These are phyloP conservation scores for Stenodema calcarata DNA, from an alignment of 2,888 invertebrate species.

Conservation along the genomic window DNA sequence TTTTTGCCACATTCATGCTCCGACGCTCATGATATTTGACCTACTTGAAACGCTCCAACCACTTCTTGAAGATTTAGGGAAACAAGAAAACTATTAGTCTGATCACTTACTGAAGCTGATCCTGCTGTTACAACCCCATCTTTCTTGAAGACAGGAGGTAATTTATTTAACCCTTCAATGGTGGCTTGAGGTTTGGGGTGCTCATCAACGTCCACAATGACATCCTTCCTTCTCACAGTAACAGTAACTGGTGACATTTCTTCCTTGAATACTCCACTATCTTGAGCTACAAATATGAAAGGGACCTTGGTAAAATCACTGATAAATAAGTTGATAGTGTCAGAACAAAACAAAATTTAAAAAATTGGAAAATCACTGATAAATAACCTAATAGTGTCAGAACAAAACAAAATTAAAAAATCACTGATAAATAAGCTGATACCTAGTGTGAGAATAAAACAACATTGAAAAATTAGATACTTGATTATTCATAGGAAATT, in stretches of 20 bases:
- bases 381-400: background rate
- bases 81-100: background rate
- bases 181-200: conserved; percentile 92
- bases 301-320: background rate
- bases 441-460: background rate
- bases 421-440: background rate
- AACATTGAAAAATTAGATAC: too few species aligned
- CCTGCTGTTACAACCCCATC: conserved; percentile 94
- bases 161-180: conserved; percentile 80
- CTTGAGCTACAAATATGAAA: conserved; percentile 71
- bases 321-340: background rate
- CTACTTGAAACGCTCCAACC: background rate
- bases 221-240: conserved; percentile 82
- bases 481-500: too few species aligned
- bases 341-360: too few species aligned
- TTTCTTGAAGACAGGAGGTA: conserved; percentile 91
- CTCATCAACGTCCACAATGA: conserved; percentile 85
- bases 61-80: background rate
- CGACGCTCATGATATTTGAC: background rate
- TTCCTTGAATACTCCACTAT: conserved; percentile 85
- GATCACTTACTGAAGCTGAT: conserved; percentile 79
- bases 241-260: conserved; percentile 88
- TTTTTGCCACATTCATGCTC: too few species aligned
- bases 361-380: too few species aligned
- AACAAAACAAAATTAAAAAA: too few species aligned